Base-by-base conservation (phyloP, 2,113 vertebrate genomes). In the Grammomys surdaster region DNA sequence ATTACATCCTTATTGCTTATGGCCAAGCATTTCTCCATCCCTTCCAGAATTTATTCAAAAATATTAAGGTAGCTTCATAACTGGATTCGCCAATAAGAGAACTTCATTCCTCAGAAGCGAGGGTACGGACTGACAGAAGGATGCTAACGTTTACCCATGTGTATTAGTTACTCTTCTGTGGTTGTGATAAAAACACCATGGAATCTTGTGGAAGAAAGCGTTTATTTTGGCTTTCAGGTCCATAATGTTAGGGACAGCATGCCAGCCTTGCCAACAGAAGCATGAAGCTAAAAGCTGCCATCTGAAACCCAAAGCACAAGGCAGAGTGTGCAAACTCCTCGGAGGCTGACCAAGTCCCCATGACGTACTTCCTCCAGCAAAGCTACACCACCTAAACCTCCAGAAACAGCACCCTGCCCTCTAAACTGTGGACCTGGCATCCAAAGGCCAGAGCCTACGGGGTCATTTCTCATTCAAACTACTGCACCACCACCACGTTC, bases 31-130 rank as follows among this genome's bases (percentile, higher is more conserved):
- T 24, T 13, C n/a, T 63, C 65, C 40, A 87, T 19, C 22, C n/a
- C 12, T 86, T 88, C 24, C 56, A 67, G 84, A 33, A 89, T 89
- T 67, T 67, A 92, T 28, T 91, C 28, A 73, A 87, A 69, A 89
- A 94, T 51, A 94, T 4, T 20, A 46, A 10, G 16, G 26, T 51
- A 72, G 16, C 46, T 87, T 48, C 40, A 4, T 7, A 7, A 58
- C 43, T 26, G n/a, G 73, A 43, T 40, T 6, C 76, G n/a, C 16
- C 16, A 67, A 22, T 4, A 89, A 46, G 40, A 60, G 46, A 95
- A 43, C 48, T 17, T 67, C 26, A 56, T 1, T 48, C 40, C 36
- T 19, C 2, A 56, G 3, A 91, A 31, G 6, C 31, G 43, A 67
- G 2, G 10, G 73, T 3, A 0, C 0, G 16, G 19, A 13, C 31